Evolutionary conservation across 2,888 invertebrate genomes (phyloP).

Genomic region (Dryadula phaetusa): DNA sequence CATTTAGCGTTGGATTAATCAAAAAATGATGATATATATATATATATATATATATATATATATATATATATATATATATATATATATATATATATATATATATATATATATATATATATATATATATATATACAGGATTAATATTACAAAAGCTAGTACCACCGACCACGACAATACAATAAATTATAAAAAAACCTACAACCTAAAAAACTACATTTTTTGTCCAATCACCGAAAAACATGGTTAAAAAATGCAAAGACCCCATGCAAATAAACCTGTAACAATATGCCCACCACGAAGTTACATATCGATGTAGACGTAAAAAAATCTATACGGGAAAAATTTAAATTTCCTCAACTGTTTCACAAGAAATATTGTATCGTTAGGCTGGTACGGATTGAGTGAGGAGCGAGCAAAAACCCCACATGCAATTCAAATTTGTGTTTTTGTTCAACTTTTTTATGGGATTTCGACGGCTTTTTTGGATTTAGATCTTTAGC

Average conservation of each 20-base stretch:
- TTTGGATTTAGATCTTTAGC: constrained; percentile 73
- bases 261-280: constrained; percentile 75
- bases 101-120: no score
- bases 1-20: no score
- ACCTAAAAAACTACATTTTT: constrained; percentile 60
- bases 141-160: constrained; percentile 37
- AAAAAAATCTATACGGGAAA: constrained; percentile 58
- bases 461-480: constrained; percentile 67
- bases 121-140: no score
- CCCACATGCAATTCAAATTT: constrained; percentile 62
- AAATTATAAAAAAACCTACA: constrained; percentile 57
- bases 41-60: no score
- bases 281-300: constrained; percentile 75
- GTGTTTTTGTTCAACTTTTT: constrained; percentile 60
- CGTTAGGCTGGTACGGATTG: constrained; percentile 74
- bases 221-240: constrained; percentile 70
- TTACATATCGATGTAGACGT: constrained; percentile 43
- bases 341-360: constrained; percentile 69
- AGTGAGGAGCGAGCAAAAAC: constrained; percentile 63
- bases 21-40: no score
- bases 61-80: no score
- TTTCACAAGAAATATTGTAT: constrained; percentile 72
- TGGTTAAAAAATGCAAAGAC: constrained; percentile 64
- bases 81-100: no score
- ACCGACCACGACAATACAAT: constrained; percentile 57